phyloP scores from a whole-genome alignment of 1,140 invertebrate genomes.

The Drosophila willistoni region DNA sequence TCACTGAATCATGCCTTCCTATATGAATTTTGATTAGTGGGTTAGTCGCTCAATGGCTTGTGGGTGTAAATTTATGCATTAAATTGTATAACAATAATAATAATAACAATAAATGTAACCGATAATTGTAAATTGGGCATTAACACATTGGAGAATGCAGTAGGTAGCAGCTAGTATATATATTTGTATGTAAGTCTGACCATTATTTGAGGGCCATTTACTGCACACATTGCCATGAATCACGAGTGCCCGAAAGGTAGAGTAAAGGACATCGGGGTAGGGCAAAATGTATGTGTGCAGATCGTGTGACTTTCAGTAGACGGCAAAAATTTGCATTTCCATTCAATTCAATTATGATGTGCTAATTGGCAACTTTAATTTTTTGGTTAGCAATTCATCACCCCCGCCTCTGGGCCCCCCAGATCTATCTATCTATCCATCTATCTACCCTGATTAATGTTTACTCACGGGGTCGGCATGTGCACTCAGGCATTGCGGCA shows the following conservation, averaged over 20 bases:
- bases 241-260: not conserved
- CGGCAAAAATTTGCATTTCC: not conserved
- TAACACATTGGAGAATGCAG: not conserved
- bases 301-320: conserved; percentile 30
- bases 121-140: conserved; percentile 9
- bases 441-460: conserved; percentile 27
- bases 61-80: conserved; percentile 14
- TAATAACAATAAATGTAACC: conserved; percentile 3
- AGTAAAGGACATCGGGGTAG: not conserved
- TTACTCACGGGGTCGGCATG: conserved; percentile 36
- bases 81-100: conserved; percentile 5
- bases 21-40: conserved; percentile 20
- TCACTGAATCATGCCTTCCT: conserved; percentile 15
- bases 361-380: conserved; percentile 60
- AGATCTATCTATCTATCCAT: too few species aligned
- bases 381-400: conserved; percentile 35
- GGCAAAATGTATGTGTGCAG: not conserved
- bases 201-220: not conserved
- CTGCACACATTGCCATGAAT: not conserved
- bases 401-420: not conserved
- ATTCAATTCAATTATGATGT: conserved; percentile 22
- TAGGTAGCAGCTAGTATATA: not conserved
- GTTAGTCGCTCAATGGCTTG: conserved; percentile 8
- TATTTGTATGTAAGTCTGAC: not conserved
- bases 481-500: conserved; percentile 49